phyloP scores from a whole-genome alignment of 1,140 invertebrate species.

The Cecropterus lyciades region DNA sequence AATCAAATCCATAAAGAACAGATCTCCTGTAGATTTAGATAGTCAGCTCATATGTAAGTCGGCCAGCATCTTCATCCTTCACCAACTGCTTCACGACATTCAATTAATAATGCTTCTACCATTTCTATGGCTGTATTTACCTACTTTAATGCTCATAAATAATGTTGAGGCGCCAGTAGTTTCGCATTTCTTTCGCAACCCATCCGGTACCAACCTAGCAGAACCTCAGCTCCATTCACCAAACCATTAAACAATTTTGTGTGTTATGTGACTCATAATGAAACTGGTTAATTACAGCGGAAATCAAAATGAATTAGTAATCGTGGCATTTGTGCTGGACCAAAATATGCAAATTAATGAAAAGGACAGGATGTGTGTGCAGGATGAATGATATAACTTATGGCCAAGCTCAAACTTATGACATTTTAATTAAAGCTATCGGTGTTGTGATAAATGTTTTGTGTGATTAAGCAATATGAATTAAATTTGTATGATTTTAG shows the following conservation, averaged over 20 bases:
- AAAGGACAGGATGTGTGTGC: slow-evolving; percentile 32
- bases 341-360: slow-evolving; percentile 35
- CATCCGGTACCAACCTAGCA: background rate
- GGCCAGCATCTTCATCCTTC: no score
- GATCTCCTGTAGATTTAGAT: no score
- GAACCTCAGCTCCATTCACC: background rate
- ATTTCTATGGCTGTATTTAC: no score
- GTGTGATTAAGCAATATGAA: no score
- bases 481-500: no score
- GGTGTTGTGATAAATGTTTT: slow-evolving; percentile 8
- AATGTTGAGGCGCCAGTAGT: no score
- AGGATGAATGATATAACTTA: slow-evolving; percentile 33
- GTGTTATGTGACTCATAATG: slow-evolving; percentile 16
- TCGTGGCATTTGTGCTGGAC: slow-evolving; percentile 27
- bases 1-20: no score
- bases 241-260: slow-evolving; percentile 5
- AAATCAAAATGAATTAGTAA: slow-evolving; percentile 35
- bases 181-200: no score
- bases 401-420: slow-evolving; percentile 28
- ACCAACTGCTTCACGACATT: no score
- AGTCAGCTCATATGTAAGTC: no score
- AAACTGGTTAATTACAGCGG: slow-evolving; percentile 31
- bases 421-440: slow-evolving; percentile 25
- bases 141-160: no score
- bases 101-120: no score